Evolutionary conservation across 2,113 vertebrate species (phyloP), one percentile per base, ranked within the genome.

Genomic region (Myrmecobius fasciatus): DNA sequence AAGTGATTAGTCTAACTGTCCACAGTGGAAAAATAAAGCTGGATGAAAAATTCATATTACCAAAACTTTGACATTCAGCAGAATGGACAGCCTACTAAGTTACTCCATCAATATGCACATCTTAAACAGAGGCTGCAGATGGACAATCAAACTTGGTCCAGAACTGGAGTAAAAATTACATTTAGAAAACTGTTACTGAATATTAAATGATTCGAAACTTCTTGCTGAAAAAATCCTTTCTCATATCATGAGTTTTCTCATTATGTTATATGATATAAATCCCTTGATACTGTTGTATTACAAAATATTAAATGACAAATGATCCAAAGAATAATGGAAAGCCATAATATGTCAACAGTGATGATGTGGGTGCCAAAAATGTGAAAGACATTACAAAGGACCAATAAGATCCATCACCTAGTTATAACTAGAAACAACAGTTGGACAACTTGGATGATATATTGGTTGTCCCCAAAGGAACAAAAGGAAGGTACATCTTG

Each of bases 1-100:
- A 83, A 83, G 67, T 83, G 17, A 83, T 83, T 83, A 83, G 67
- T 83, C 67, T 83, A 83, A 83, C 67, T 6, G 67, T 83, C n/a
- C 67, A 83, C 67, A 83, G n/a, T 83, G 67, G 67, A 83, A 83
- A 83, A 83, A 83, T 83, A 22, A 83, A 83, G n/a, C 67, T 83
- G 67, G 67, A 83, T 43, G 67, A 43, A 83, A 83, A 83, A 43
- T 83, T 83, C 67, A 43, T 22, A 22, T 83, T 83, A n/a, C 67
- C 67, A 83, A 83, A 83, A 43, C 36, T 43, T 43, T 83, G 36
- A 43, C 67, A 83, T 83, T 83, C 36, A 83, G 67, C 67, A 83
- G 67, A 43, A 83, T 83, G 67, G n/a, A 83, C n/a, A 83, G n/a
- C 67, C 67, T 83, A n/a, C 67, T 83, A 83, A 43, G 67, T 83